Conservation (phyloP, 2,113 vertebrate genomes). For the Cavia porcellus region DNA sequence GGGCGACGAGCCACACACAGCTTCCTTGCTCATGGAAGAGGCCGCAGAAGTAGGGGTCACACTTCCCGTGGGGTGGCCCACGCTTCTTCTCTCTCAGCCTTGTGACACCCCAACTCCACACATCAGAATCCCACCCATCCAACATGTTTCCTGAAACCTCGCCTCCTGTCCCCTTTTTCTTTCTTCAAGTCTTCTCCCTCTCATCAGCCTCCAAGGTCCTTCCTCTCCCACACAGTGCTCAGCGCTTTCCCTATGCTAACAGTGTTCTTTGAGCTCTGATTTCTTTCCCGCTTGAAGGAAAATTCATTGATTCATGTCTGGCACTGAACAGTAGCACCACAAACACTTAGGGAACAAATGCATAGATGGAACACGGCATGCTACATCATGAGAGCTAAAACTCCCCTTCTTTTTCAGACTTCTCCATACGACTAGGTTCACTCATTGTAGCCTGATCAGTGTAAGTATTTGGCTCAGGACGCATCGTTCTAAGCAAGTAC, state of each 20-base stretch:
- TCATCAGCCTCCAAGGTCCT: neutral
- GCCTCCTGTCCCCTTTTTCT: neutral
- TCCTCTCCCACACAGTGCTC: neutral
- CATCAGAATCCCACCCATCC: neutral
- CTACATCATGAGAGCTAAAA: neutral
- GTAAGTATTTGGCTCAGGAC: neutral
- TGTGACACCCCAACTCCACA: no score
- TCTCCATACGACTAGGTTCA: neutral
- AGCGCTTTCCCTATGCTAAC: neutral
- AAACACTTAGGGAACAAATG: slow-evolving; percentile 10
- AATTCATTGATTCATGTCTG: neutral
- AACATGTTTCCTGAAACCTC: neutral
- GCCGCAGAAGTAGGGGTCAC: neutral
- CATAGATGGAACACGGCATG: neutral
- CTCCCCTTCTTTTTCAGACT: neutral
- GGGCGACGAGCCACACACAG: neutral
- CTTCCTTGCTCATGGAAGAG: neutral
- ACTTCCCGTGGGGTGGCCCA: neutral
- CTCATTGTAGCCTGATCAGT: neutral
- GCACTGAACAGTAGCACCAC: neutral
- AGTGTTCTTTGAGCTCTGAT: neutral
- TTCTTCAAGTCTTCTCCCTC: neutral
- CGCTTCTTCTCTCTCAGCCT: neutral
- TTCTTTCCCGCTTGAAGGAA: neutral
- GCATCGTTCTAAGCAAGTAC: neutral